Evolutionary conservation across 2,797 vertebrate genomes (phyloP).

Genomic region (Pseudochirops corinnae): DNA sequence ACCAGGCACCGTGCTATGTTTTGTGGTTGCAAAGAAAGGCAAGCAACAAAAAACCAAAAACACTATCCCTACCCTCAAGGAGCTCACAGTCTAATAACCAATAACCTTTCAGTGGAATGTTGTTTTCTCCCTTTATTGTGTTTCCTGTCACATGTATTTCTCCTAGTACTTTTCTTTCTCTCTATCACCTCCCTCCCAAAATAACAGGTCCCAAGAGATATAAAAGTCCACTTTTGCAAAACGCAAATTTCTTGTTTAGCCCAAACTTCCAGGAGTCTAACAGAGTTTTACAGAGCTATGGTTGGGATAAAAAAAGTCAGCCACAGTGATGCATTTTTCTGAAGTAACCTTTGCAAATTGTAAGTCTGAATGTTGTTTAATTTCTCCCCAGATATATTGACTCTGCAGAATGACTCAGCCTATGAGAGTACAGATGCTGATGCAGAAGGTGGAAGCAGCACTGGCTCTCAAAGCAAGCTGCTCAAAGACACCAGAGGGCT

Average conservation of each 20-base stretch:
- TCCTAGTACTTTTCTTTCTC: background rate
- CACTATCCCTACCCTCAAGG: background rate
- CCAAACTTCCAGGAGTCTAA: background rate
- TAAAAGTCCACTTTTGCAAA: background rate
- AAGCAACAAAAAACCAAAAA: background rate
- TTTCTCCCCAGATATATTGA: constrained; percentile 86
- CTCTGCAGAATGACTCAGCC: constrained; percentile 93
- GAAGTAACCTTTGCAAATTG: background rate
- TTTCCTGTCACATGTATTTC: background rate
- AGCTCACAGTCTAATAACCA: background rate
- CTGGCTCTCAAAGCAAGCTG: constrained; percentile 51
- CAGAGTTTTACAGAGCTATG: background rate
- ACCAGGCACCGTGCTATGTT: background rate
- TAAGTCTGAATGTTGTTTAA: constrained; percentile 62
- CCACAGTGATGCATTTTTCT: background rate
- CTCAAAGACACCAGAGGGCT: constrained; percentile 31
- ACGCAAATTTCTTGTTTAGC: background rate
- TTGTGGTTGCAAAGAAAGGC: background rate
- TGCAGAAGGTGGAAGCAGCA: constrained; percentile 82
- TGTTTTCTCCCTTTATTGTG: background rate
- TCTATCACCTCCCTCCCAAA: background rate
- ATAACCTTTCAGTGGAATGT: background rate
- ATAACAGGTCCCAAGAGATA: background rate
- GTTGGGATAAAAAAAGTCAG: background rate
- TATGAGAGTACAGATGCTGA: constrained; percentile 95